phyloP scores from a whole-genome alignment of 1,140 invertebrate genomes.

The Drosophila trapezifrons region DNA sequence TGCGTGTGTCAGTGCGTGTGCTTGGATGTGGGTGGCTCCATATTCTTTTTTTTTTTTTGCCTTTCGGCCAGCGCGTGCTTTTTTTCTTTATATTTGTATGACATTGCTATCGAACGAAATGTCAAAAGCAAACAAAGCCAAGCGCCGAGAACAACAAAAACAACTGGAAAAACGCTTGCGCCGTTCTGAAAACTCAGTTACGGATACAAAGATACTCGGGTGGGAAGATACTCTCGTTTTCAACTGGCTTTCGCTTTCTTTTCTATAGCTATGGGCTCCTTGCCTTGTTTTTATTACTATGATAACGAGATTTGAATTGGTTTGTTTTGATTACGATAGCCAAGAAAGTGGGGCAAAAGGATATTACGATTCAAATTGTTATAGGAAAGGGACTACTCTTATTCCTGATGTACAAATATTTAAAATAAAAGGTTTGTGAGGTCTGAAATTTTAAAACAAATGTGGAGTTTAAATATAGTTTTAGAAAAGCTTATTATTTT shows the following conservation, averaged over 20 bases:
- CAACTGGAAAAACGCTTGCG: constrained; percentile 62
- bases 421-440: no score
- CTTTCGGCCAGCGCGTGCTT: constrained; percentile 65
- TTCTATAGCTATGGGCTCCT: constrained; percentile 30
- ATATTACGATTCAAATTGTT: constrained; percentile 1
- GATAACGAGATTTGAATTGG: constrained; percentile 38
- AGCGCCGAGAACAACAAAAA: constrained; percentile 52
- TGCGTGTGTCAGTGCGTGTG: constrained; percentile 39
- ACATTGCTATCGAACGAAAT: constrained; percentile 76
- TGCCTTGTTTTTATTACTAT: constrained; percentile 21
- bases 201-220: constrained; percentile 37
- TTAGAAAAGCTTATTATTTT: no score
- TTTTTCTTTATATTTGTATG: constrained; percentile 78
- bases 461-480: no score
- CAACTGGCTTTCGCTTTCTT: constrained; percentile 60
- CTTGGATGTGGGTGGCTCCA: constrained; percentile 40
- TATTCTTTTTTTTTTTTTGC: constrained; percentile 36
- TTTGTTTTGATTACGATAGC: constrained; percentile 44
- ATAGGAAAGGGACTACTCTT: background rate
- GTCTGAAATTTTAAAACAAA: no score
- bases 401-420: background rate
- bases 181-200: constrained; percentile 45
- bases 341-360: background rate
- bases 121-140: constrained; percentile 75
- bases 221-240: constrained; percentile 61